Evolutionary conservation across 2,888 invertebrate species (phyloP).

Genomic region (Oxyscelio sp.): DNA sequence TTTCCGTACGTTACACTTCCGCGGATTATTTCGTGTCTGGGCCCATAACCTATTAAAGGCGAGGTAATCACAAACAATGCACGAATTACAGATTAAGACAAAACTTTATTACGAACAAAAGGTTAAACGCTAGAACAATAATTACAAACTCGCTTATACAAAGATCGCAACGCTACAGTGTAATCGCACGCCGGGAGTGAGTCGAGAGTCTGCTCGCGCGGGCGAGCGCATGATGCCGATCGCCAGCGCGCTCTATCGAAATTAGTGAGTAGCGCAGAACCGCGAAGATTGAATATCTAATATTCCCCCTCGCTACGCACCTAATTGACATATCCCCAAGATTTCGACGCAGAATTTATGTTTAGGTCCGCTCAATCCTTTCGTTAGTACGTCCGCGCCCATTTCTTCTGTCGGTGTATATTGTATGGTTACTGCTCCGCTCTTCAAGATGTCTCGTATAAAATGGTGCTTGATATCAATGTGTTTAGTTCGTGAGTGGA

Average conservation of each 20-base stretch:
- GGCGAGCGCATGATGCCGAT: too few relatives aligned
- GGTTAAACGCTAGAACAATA: too few relatives aligned
- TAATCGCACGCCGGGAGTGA: too few relatives aligned
- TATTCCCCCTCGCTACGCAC: conserved; percentile 3
- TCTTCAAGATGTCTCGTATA: not conserved
- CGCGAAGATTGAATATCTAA: not conserved
- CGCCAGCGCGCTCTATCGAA: not conserved
- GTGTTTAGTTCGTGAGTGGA: conserved; percentile 2
- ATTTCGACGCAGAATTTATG: not conserved
- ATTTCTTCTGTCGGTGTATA: not conserved
- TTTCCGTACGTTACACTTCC: too few relatives aligned
- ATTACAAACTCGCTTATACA: too few relatives aligned
- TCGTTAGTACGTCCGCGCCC: conserved; percentile 9
- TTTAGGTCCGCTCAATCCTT: not conserved
- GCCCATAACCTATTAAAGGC: too few relatives aligned
- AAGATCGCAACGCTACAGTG: too few relatives aligned
- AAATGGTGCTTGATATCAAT: conserved; percentile 15
- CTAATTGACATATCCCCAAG: not conserved
- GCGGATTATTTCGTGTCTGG: too few relatives aligned
- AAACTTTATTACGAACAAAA: too few relatives aligned
- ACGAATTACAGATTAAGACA: too few relatives aligned
- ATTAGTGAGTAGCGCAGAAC: not conserved
- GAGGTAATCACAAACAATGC: too few relatives aligned
- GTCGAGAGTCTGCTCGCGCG: too few relatives aligned
- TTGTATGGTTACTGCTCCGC: not conserved